A percentile compares a stretch with the other conserved stretches of the same genome.
phyloP scores from a whole-genome alignment of 2,113 vertebrate species.

The Lampris megalopsis region DNA sequence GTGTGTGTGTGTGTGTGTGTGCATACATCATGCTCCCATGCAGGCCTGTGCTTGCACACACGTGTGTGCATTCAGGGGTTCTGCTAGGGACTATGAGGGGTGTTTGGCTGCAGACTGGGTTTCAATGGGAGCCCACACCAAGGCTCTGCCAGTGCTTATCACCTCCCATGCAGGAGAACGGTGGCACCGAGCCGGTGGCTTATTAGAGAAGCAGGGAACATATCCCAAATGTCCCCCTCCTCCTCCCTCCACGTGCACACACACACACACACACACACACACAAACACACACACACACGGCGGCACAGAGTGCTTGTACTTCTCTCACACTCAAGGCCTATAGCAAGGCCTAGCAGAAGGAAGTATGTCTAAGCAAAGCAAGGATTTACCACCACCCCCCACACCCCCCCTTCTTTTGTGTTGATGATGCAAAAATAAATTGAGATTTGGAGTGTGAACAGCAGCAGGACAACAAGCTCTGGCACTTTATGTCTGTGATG shows the following conservation, averaged over 20 bases:
- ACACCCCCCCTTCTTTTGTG: slow-evolving; percentile 61
- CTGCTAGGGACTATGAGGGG: slow-evolving; percentile 67
- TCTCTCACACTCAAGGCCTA: slow-evolving; percentile 49
- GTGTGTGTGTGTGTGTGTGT: neutral
- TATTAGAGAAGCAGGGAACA: slow-evolving; percentile 79
- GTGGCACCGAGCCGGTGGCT: slow-evolving; percentile 80
- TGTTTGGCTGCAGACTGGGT: slow-evolving; percentile 73
- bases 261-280: slow-evolving; percentile 22
- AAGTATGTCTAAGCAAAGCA: slow-evolving; percentile 58
- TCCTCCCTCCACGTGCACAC: neutral
- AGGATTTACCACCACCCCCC: slow-evolving; percentile 51
- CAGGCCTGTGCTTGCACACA: slow-evolving; percentile 12
- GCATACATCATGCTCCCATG: no score
- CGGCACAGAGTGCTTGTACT: slow-evolving; percentile 50
- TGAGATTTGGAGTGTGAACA: slow-evolving; percentile 67
- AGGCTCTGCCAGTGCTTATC: slow-evolving; percentile 81
- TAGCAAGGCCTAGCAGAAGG: slow-evolving; percentile 53
- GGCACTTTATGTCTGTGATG: slow-evolving; percentile 39
- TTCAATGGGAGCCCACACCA: slow-evolving; percentile 76
- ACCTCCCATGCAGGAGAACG: slow-evolving; percentile 79
- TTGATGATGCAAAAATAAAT: slow-evolving; percentile 74
- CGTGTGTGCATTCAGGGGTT: slow-evolving; percentile 59
- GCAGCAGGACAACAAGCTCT: slow-evolving; percentile 39
- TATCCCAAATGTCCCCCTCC: slow-evolving; percentile 66
- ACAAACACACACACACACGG: slow-evolving; percentile 41